Evolutionary conservation across 64 coral and sea anemone species (phyloP).

Genomic region (Porites lutea): DNA sequence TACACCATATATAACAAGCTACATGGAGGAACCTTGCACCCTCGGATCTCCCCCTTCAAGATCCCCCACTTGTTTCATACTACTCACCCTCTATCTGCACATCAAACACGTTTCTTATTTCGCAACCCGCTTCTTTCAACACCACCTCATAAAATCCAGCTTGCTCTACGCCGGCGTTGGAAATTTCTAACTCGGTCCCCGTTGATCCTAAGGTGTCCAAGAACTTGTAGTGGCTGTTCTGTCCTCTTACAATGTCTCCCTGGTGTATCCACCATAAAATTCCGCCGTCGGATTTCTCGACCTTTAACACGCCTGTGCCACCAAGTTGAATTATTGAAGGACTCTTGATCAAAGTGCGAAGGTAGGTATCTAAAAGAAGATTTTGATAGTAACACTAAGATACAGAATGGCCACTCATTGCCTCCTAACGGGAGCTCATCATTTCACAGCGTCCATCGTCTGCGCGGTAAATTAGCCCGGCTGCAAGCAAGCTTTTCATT

Average conservation of each 20-base stretch:
- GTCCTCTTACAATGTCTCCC: background rate
- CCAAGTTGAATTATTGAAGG: background rate
- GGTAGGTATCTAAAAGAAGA: slow-evolving; percentile 13
- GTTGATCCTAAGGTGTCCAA: background rate
- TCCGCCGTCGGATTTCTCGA: slow-evolving; percentile 28
- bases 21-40: too few species aligned
- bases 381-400: background rate
- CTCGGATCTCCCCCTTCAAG: too few species aligned
- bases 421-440: too few species aligned
- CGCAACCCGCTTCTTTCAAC: background rate
- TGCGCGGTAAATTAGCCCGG: too few species aligned
- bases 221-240: background rate
- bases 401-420: too few species aligned
- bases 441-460: too few species aligned
- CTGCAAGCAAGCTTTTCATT: too few species aligned
- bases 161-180: background rate
- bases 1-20: too few species aligned
- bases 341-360: slow-evolving; percentile 3
- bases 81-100: background rate
- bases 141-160: background rate
- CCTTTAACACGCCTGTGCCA: background rate
- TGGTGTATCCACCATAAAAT: slow-evolving; percentile 28
- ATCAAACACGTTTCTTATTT: background rate
- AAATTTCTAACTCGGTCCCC: slow-evolving; percentile 9
- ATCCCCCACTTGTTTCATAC: too few species aligned